A percentile compares a stretch with the other conserved stretches of the same genome.
Evolutionary conservation across 2,113 vertebrate species (phyloP).

Genomic region (Pycnonotus jocosus): DNA sequence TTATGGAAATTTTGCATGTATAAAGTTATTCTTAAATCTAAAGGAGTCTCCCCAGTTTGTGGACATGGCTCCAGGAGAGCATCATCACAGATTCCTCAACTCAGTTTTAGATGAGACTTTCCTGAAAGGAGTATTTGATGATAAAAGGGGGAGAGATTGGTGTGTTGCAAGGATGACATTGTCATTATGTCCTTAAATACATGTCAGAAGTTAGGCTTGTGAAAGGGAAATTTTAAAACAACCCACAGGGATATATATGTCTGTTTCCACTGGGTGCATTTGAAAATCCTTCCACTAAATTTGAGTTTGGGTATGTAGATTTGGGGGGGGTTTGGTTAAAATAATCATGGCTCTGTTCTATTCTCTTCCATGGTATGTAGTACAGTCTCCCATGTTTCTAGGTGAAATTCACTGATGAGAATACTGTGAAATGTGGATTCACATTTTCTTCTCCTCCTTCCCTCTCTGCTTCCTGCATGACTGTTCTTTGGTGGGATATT

Average conservation of each 20-base stretch:
- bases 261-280: background rate
- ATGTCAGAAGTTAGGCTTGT: background rate
- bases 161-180: background rate
- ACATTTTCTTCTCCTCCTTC: background rate
- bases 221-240: background rate
- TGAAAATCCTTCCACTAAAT: conserved; percentile 10
- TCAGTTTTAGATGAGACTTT: background rate
- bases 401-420: background rate
- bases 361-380: background rate
- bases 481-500: background rate
- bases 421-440: background rate
- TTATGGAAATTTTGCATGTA: conserved; percentile 62
- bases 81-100: conserved; percentile 27
- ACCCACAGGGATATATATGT: background rate
- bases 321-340: background rate
- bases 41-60: conserved; percentile 22
- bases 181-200: background rate
- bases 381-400: background rate
- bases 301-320: background rate
- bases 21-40: conserved; percentile 54
- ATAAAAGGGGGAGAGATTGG: background rate
- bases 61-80: conserved; percentile 55
- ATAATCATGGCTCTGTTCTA: background rate
- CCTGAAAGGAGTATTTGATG: background rate
- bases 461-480: background rate